These are phyloP conservation scores for Andrena cerasifolii DNA, from an alignment of 1,140 invertebrate genomes.

Conservation along the genomic window DNA sequence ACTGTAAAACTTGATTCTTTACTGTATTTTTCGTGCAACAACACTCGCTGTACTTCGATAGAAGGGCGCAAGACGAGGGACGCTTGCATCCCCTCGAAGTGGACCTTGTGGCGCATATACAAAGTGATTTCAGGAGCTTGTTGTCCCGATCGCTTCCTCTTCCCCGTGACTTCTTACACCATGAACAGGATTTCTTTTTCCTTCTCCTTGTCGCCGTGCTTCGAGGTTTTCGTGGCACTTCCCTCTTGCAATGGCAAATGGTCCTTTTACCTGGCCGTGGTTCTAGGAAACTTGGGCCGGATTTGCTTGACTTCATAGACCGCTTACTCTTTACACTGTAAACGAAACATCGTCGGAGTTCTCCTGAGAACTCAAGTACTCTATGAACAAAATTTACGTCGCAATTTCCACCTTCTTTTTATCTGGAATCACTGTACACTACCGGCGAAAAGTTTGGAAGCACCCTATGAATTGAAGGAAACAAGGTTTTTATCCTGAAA, in stretches of 20 bases:
- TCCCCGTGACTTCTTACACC: constrained; percentile 12
- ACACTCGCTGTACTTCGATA: constrained; percentile 25
- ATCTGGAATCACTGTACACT: too few relatives aligned
- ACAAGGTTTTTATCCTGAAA: too few relatives aligned
- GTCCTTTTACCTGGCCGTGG: background rate
- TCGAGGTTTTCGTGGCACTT: background rate
- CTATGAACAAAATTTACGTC: too few relatives aligned
- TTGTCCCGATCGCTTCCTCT: constrained; percentile 24
- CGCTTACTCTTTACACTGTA: constrained; percentile 11
- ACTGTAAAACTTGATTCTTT: too few relatives aligned
- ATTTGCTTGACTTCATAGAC: background rate
- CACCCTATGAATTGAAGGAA: too few relatives aligned
- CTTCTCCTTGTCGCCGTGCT: background rate
- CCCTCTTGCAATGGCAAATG: constrained; percentile 27
- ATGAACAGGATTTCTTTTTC: constrained; percentile 1
- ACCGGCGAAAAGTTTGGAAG: too few relatives aligned
- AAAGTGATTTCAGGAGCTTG: constrained; percentile 22
- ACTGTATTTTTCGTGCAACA: constrained; percentile 22
- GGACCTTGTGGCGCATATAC: constrained; percentile 37
- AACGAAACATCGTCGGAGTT: too few relatives aligned
- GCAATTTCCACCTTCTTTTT: too few relatives aligned
- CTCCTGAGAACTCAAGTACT: too few relatives aligned
- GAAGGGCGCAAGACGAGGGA: background rate
- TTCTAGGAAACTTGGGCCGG: background rate
- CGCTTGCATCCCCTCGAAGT: constrained; percentile 10